Evolutionary conservation across 64 coral and sea anemone species (phyloP).

Genomic region (Platygyra sinensis): DNA sequence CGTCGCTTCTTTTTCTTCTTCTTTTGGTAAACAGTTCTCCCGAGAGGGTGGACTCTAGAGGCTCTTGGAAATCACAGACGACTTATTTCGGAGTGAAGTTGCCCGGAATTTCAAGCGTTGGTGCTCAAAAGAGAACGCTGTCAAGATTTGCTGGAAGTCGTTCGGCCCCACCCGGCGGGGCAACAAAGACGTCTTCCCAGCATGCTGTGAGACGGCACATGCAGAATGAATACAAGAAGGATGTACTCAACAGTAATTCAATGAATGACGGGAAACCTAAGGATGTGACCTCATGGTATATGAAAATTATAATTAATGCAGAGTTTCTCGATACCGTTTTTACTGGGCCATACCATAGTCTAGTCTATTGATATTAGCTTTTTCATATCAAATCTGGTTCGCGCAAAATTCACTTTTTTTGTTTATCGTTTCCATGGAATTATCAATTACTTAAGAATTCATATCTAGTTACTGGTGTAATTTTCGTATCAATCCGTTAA

Average conservation of each 20-base stretch:
- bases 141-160: constrained; percentile 35
- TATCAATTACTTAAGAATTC: too few species aligned
- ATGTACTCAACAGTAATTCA: background rate
- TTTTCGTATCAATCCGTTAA: too few species aligned
- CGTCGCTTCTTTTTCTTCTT: background rate
- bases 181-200: constrained; percentile 63
- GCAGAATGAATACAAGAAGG: constrained; percentile 87
- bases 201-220: constrained; percentile 91
- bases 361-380: too few species aligned
- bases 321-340: too few species aligned
- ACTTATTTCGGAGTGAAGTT: constrained; percentile 91
- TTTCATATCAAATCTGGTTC: too few species aligned
- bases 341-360: too few species aligned
- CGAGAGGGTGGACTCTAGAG: constrained; percentile 50
- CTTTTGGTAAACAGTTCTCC: background rate
- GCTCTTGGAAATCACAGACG: constrained; percentile 81
- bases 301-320: too few species aligned
- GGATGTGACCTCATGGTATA: constrained; percentile 65
- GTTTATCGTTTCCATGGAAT: too few species aligned
- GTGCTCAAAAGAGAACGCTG: constrained; percentile 15
- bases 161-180: constrained; percentile 73
- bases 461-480: too few species aligned
- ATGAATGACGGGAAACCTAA: background rate
- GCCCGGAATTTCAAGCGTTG: constrained; percentile 64
- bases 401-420: too few species aligned